Evolutionary conservation across 2,888 invertebrate species (phyloP).

Genomic region (Lathronympha strigana): DNA sequence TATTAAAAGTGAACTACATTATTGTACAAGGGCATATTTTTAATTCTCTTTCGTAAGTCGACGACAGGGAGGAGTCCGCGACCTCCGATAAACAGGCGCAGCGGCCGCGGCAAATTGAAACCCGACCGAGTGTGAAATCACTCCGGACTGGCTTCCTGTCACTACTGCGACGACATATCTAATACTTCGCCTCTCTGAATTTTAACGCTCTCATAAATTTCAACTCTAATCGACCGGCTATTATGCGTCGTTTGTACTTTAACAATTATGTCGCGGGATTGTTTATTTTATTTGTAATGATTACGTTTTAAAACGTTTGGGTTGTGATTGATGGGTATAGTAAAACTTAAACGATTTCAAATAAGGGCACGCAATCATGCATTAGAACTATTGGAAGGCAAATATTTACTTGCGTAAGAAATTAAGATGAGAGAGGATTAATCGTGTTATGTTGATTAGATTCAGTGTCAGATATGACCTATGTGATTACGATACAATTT

Average conservation of each 20-base stretch:
- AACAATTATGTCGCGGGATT: constrained; percentile 34
- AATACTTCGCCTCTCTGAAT: constrained; percentile 60
- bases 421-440: no score
- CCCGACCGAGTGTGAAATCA: constrained; percentile 80
- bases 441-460: no score
- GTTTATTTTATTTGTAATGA: constrained; percentile 34
- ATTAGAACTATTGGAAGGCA: background rate
- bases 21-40: constrained; percentile 31
- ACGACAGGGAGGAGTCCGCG: constrained; percentile 47
- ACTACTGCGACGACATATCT: constrained; percentile 58
- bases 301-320: constrained; percentile 15
- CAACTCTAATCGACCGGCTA: constrained; percentile 42
- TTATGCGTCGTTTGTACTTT: constrained; percentile 41
- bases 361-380: background rate
- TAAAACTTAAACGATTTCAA: background rate
- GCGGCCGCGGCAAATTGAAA: constrained; percentile 78
- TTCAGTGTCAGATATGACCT: no score
- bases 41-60: constrained; percentile 37
- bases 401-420: no score
- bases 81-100: constrained; percentile 70
- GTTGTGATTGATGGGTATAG: constrained; percentile 17
- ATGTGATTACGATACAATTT: no score
- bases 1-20: constrained; percentile 11
- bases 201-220: constrained; percentile 56
- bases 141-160: constrained; percentile 74